Base-by-base conservation (phyloP, 2,113 vertebrate genomes). In the Ornithorhynchus anatinus region DNA sequence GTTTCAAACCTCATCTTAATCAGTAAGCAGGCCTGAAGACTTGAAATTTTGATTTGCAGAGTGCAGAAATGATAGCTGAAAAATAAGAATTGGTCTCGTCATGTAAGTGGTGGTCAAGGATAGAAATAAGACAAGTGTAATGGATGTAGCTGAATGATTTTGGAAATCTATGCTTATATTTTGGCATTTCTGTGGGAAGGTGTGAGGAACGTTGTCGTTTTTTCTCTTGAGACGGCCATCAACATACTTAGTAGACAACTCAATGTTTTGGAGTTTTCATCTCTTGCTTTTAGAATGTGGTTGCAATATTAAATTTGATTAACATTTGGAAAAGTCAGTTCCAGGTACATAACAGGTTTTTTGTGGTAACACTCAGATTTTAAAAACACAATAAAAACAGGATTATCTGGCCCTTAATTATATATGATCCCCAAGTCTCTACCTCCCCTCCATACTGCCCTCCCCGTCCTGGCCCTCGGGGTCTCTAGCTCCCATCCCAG, bases 61-160 rank as follows among this genome's bases (percentile, higher is more conserved):
- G 38, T 43, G 10, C 35, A 77, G 59, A 72, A 73, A 72, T 54
- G 62, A 72, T 79, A 69, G 71, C 45, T 81, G 78, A 85, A 57
- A 56, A 22, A 17, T 53, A 64, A 78, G 56, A 12, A 60, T 15
- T 48, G 79, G 8, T 64, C 50, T 79, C 8, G 1, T 83, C 85
- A 67, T 33, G 33, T 68, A 65, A 59, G 61, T 69, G 59, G 75
- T 72, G 72, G 32, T 86, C 54, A 83, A 67, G 44, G 72, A 76
- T 13, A 48, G 81, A 80, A 84, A 56, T 33, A 56, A 56, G 16
- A 25, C 42, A 36, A 52, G 54, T 27, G 37, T 69, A 71, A 84
- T 82, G 84, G 75, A 43, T 53, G 23, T 65, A 71, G 47, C 75
- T 90, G 64, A 69, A 69, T 60, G 44, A 82, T 77, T 76, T 84